Conservation (phyloP, 92 coral and sea anemone genomes). For the Phenganax marumi region DNA sequence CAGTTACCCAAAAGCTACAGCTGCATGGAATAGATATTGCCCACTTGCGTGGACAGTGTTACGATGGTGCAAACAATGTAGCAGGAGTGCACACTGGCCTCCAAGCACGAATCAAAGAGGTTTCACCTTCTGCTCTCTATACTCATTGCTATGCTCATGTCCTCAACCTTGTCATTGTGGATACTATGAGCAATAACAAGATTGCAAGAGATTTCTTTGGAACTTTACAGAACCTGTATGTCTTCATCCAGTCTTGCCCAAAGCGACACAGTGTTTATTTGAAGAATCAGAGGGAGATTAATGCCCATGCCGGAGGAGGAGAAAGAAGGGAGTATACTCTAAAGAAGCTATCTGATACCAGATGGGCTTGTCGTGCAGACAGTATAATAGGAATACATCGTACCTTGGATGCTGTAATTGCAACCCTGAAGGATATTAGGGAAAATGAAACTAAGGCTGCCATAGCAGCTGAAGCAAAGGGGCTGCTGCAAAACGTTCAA, state of each 20-base stretch:
- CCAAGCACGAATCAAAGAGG: conserved; percentile 17
- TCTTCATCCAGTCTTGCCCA: neutral
- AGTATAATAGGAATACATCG: neutral
- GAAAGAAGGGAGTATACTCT: neutral
- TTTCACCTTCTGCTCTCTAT: conserved; percentile 1
- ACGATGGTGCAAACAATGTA: conserved; percentile 9
- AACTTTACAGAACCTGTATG: neutral
- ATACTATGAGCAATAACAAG: neutral
- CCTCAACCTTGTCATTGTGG: neutral
- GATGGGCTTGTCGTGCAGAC: conserved; percentile 22
- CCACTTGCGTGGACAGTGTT: neutral
- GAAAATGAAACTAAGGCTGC: neutral
- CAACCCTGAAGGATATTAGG: neutral
- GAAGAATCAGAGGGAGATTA: neutral
- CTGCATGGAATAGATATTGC: neutral
- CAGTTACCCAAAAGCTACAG: neutral
- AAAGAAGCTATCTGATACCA: neutral
- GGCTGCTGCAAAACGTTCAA: conserved; percentile 5
- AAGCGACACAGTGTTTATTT: conserved; percentile 3
- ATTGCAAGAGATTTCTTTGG: conserved; percentile 16
- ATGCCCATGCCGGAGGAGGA: too few species aligned
- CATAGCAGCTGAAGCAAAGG: conserved; percentile 24
- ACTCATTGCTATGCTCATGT: conserved; percentile 26
- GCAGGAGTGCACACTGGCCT: conserved; percentile 5
- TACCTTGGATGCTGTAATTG: neutral